Evolutionary conservation across 2,797 vertebrate genomes (phyloP), one percentile per base, ranked within the genome.

Genomic region (Pagetopsis macropterus): DNA sequence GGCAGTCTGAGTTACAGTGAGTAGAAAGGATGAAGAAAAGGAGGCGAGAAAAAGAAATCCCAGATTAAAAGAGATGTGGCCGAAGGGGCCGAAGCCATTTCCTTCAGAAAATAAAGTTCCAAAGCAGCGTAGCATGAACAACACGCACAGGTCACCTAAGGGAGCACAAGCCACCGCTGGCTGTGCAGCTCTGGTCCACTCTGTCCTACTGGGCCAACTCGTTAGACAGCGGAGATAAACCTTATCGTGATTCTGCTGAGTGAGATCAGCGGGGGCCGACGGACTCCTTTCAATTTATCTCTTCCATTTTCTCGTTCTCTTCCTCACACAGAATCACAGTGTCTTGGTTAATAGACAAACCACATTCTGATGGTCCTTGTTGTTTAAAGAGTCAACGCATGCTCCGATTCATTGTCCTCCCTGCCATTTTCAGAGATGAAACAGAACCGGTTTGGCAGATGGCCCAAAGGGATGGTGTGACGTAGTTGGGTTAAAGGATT

Each of bases 51-150:
- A 58, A 79, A 80, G 75, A 89, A 91, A 85, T 84, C 76, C 81
- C 75, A 91, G 89, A 91, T 92, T 87, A 90, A 86, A 92, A 81
- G 83, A 89, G 84, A 89, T 85, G 82, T 87, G 88, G 86, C 87
- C 84, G 43, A 82, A 84, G 86, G 87, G 87, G 81, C 76, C 45
- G 14, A 60, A 85, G 69, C 78, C 60, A 76, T 85, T 86, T 91
- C 84, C 87, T 63, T 52, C 87, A 84, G 75, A 86, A 90, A 92
- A 89, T 82, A 77, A 83, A 89, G 82, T 86, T 92, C 76, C 55
- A 81, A 89, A 81, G 84, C 81, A 76, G 75, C 87, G 55, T 78
- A 83, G 86, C 82, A 84, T 89, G 85, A 88, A 85, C 88, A 86
- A 71, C 75, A 79, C 2, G 48, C 76, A 60, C 68, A 59, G 86